These are phyloP conservation scores for Noctua fimbriata DNA, from an alignment of 2,888 invertebrate genomes.

Conservation along the genomic window DNA sequence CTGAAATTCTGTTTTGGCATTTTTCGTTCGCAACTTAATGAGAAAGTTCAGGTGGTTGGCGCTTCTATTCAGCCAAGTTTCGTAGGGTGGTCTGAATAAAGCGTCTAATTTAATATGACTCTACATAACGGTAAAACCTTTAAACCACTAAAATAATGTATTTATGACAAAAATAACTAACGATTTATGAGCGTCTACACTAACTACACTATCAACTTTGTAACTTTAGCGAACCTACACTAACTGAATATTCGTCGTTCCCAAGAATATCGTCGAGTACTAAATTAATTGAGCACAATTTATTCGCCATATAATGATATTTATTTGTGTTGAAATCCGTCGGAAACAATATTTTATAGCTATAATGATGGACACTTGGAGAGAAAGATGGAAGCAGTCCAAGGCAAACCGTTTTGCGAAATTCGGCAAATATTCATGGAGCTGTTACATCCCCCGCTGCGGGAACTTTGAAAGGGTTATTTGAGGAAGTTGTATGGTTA, in stretches of 20 bases:
- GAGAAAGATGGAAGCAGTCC: slow-evolving; percentile 71
- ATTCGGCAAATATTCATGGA: slow-evolving; percentile 60
- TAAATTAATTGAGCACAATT: slow-evolving; percentile 36
- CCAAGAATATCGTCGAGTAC: slow-evolving; percentile 28
- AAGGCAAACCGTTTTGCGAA: slow-evolving; percentile 70
- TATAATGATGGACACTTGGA: slow-evolving; percentile 61
- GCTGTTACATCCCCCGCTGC: slow-evolving; percentile 40
- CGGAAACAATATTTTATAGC: slow-evolving; percentile 65
- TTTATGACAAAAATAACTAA: slow-evolving; percentile 9
- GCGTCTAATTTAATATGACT: slow-evolving; percentile 3
- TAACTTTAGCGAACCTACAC: slow-evolving; percentile 19
- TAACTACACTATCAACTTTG: slow-evolving; percentile 15
- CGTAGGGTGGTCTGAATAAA: slow-evolving; percentile 14
- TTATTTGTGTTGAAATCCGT: slow-evolving; percentile 54
- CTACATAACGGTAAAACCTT: background rate
- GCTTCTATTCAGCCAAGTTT: slow-evolving; percentile 16
- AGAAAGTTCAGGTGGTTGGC: slow-evolving; percentile 33
- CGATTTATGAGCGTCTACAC: background rate
- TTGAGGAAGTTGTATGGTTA: slow-evolving; percentile 28
- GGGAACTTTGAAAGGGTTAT: slow-evolving; percentile 1
- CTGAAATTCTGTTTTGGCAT: slow-evolving; percentile 20
- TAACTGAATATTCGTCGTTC: slow-evolving; percentile 29
- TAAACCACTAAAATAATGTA: background rate
- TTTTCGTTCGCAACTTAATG: slow-evolving; percentile 38
- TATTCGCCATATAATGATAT: slow-evolving; percentile 38